A percentile compares a stretch with the other conserved stretches of the same genome.
Conservation (phyloP, 2,113 vertebrate species). For the Microtus ochrogaster region DNA sequence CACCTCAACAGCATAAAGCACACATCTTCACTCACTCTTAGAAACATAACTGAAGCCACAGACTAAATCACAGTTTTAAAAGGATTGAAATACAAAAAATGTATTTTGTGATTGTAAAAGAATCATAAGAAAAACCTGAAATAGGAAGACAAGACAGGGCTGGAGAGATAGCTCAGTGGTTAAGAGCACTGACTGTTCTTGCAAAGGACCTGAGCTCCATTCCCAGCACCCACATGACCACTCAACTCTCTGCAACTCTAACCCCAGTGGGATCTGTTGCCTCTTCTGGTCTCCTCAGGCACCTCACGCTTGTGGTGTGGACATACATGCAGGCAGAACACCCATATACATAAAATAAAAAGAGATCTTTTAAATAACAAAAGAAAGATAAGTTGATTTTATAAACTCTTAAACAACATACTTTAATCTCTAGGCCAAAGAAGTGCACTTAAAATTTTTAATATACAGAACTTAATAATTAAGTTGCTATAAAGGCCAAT, state of each 20-base stretch:
- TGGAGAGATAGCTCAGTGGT: background rate
- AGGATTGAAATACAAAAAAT: background rate
- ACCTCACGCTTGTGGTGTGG: background rate
- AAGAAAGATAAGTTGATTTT: background rate
- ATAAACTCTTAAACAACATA: background rate
- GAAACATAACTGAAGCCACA: background rate
- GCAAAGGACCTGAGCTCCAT: background rate
- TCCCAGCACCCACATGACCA: no score
- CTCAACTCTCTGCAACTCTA: background rate
- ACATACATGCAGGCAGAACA: background rate
- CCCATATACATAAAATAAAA: background rate
- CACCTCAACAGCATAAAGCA: background rate
- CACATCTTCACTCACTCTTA: background rate
- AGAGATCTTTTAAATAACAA: background rate
- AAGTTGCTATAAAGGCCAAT: background rate
- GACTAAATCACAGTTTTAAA: background rate
- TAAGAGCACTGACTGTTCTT: background rate
- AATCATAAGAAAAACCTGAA: constrained; percentile 6
- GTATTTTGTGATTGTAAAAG: background rate
- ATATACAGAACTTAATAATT: background rate
- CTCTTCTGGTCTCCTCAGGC: background rate
- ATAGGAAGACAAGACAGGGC: background rate
- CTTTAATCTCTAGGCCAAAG: background rate
- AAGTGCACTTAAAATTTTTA: background rate
- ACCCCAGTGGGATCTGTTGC: no score